Percentiles rank a stretch among this genome's conserved stretches.
Evolutionary conservation across 2,888 invertebrate genomes (phyloP).

Genomic region (Brachypterus glaber): DNA sequence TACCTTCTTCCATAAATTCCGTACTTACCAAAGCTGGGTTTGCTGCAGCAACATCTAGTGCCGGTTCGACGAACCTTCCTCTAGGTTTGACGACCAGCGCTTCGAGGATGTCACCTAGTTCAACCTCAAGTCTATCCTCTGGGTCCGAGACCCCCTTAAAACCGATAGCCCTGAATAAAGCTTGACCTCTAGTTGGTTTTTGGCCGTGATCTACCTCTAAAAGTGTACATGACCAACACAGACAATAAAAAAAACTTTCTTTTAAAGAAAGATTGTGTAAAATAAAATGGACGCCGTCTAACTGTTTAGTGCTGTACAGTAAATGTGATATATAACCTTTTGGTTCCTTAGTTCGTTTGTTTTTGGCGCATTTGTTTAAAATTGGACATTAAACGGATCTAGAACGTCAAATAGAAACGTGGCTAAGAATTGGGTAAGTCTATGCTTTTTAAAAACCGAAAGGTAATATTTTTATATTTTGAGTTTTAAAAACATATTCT

Average conservation of each 20-base stretch:
- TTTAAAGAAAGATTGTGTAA: too few species aligned
- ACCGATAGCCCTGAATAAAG: constrained; percentile 40
- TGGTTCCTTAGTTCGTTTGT: constrained; percentile 39
- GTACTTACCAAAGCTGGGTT: constrained; percentile 37
- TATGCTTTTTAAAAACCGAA: too few species aligned
- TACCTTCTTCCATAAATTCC: constrained; percentile 28
- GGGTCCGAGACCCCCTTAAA: constrained; percentile 47
- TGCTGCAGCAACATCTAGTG: constrained; percentile 31
- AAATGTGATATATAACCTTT: constrained; percentile 39
- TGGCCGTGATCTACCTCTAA: constrained; percentile 38
- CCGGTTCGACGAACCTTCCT: constrained; percentile 33
- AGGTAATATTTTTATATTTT: too few species aligned
- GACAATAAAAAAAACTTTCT: too few species aligned
- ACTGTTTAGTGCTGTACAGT: constrained; percentile 36
- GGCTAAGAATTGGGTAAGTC: too few species aligned
- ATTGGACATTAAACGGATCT: too few species aligned
- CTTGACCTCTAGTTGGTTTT: constrained; percentile 35
- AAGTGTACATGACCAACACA: constrained; percentile 30
- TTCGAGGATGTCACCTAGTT: constrained; percentile 52
- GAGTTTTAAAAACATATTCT: too few species aligned
- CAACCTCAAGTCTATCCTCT: constrained; percentile 50
- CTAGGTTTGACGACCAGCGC: constrained; percentile 43
- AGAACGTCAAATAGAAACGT: too few species aligned
- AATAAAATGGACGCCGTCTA: constrained; percentile 22
- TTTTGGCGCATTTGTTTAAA: too few species aligned